These are phyloP conservation scores for Ictidomys tridecemlineatus DNA, from an alignment of 2,113 vertebrate genomes.

Conservation along the genomic window DNA sequence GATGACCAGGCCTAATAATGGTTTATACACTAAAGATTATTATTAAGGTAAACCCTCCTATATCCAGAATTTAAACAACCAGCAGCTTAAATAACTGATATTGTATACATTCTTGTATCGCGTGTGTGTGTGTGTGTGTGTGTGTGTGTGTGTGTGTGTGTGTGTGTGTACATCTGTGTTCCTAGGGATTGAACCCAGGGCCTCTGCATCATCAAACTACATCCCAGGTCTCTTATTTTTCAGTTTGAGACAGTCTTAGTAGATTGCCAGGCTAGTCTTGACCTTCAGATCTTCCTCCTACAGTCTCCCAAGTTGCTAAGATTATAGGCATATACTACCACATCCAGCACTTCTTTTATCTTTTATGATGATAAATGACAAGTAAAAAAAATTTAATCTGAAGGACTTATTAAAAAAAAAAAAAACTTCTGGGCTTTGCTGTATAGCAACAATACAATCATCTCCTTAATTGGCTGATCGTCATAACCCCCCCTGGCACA, in stretches of 20 bases:
- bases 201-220: no score
- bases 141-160: no score
- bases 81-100: background rate
- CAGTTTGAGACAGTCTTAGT: no score
- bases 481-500: background rate
- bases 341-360: background rate
- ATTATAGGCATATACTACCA: no score
- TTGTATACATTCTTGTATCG: background rate
- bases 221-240: no score
- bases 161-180: no score
- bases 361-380: constrained; percentile 38
- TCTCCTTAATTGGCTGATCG: background rate
- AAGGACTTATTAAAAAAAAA: constrained; percentile 11
- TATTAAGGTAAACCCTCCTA: background rate
- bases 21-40: background rate
- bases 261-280: no score
- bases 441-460: background rate
- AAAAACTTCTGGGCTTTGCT: background rate
- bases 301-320: no score
- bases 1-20: background rate
- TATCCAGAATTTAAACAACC: constrained; percentile 30
- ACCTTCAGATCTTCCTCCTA: no score
- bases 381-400: constrained; percentile 10
- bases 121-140: no score
- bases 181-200: no score